A percentile compares a stretch with the other conserved stretches of the same genome.
Evolutionary conservation across 2,113 vertebrate species (phyloP).

Genomic region (Leiothrix lutea): DNA sequence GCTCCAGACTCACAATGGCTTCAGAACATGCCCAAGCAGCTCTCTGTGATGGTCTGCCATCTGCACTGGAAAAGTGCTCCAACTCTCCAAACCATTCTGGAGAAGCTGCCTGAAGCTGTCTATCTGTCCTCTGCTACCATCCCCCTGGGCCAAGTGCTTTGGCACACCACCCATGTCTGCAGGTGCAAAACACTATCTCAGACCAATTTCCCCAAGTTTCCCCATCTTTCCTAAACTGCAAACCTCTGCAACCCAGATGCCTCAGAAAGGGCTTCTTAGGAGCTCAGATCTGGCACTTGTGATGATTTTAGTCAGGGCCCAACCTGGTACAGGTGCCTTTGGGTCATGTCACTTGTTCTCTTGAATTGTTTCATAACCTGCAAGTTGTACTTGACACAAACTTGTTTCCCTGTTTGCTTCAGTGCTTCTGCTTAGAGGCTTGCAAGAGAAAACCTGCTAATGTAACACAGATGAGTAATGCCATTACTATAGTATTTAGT

Average conservation of each 20-base stretch:
- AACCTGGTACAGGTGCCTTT: neutral
- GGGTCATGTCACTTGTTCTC: neutral
- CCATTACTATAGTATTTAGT: neutral
- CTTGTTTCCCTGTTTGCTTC: neutral
- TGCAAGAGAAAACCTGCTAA: neutral
- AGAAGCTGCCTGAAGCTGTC: neutral
- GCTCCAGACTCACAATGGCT: neutral
- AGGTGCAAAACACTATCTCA: neutral
- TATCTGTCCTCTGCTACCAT: neutral
- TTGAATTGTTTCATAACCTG: neutral
- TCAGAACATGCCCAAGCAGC: neutral
- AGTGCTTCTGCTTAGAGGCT: neutral
- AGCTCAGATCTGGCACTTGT: neutral
- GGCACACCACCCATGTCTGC: neutral
- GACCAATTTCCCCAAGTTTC: neutral
- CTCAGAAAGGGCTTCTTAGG: neutral
- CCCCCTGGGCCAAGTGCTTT: neutral
- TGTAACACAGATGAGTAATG: neutral
- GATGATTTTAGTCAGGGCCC: neutral
- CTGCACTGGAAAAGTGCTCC: rapidly evolving
- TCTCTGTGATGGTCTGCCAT: neutral
- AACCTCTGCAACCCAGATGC: neutral
- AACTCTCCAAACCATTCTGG: neutral
- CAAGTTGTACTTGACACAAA: neutral
- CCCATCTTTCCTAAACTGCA: neutral